These are phyloP conservation scores for Pandemis corylana DNA, from an alignment of 2,888 invertebrate genomes.

Conservation along the genomic window DNA sequence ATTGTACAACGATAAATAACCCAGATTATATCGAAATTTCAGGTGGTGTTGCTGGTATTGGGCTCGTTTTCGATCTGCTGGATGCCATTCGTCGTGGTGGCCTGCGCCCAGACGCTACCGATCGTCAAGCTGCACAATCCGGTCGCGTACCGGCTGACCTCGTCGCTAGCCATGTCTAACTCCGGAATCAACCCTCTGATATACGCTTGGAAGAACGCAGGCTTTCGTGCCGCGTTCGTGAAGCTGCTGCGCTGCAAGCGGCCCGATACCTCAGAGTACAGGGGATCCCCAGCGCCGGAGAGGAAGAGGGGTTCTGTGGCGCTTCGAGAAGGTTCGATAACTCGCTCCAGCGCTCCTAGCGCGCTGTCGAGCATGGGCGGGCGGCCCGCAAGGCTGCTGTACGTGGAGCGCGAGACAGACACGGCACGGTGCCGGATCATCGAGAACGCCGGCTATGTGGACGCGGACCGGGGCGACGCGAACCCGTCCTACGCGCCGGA, in stretches of 20 bases:
- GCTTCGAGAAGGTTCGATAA: slow-evolving; percentile 76
- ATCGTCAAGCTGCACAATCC: slow-evolving; percentile 80
- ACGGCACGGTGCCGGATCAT: slow-evolving; percentile 78
- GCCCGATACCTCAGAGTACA: slow-evolving; percentile 84
- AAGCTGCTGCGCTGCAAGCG: slow-evolving; percentile 87
- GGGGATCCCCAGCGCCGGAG: slow-evolving; percentile 84
- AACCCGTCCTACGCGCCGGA: slow-evolving; percentile 81
- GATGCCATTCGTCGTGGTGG: slow-evolving; percentile 91
- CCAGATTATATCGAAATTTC: slow-evolving; percentile 54
- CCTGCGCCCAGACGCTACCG: slow-evolving; percentile 85
- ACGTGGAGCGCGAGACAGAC: slow-evolving; percentile 71
- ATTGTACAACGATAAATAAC: slow-evolving; percentile 7
- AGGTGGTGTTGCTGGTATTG: slow-evolving; percentile 91
- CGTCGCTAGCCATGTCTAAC: slow-evolving; percentile 91
- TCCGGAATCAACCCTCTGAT: slow-evolving; percentile 93
- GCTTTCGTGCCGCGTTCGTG: slow-evolving; percentile 89
- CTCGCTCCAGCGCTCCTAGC: slow-evolving; percentile 69
- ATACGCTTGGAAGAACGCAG: slow-evolving; percentile 94
- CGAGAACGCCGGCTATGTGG: slow-evolving; percentile 79
- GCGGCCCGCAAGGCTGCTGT: slow-evolving; percentile 73
- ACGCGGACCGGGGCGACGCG: slow-evolving; percentile 71
- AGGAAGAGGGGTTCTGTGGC: slow-evolving; percentile 80
- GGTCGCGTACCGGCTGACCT: slow-evolving; percentile 86
- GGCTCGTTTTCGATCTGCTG: slow-evolving; percentile 93
- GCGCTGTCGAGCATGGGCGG: slow-evolving; percentile 69